Evolutionary conservation across 2,888 invertebrate genomes (phyloP).

Genomic region (Torymus aiolomorphi): DNA sequence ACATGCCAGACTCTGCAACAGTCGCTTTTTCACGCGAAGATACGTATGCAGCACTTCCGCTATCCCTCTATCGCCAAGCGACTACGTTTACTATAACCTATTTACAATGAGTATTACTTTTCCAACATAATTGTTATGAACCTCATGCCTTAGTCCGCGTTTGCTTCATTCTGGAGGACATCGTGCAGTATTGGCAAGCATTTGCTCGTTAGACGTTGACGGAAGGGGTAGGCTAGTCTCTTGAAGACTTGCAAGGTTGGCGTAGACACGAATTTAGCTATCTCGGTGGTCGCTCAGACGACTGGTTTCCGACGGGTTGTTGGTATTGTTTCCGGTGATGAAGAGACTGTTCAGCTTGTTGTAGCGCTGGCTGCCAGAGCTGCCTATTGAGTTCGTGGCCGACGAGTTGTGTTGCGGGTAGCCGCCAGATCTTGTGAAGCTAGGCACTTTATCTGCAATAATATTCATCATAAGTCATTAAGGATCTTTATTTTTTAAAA

Average conservation of each 20-base stretch:
- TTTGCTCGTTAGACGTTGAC: not conserved
- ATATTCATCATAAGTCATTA: not conserved
- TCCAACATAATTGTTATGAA: not conserved
- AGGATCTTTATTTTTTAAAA: not conserved
- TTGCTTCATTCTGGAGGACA: not conserved
- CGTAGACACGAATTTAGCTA: slow-evolving; percentile 65
- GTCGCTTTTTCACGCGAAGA: too few species aligned
- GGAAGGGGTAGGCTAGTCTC: not conserved
- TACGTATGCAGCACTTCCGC: not conserved
- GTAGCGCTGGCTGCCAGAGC: slow-evolving; percentile 73
- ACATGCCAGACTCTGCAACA: not conserved
- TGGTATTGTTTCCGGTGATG: slow-evolving; percentile 66
- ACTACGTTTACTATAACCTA: slow-evolving; percentile 8
- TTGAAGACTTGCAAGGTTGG: not conserved
- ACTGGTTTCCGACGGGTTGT: slow-evolving; percentile 67
- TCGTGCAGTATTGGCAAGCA: slow-evolving; percentile 11
- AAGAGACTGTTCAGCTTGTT: slow-evolving; percentile 73
- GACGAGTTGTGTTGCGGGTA: slow-evolving; percentile 73
- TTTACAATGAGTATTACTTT: slow-evolving; percentile 42
- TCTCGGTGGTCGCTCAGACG: slow-evolving; percentile 71
- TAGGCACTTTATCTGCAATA: slow-evolving; percentile 71
- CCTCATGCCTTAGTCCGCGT: not conserved
- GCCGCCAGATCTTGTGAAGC: slow-evolving; percentile 69
- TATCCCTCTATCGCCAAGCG: not conserved
- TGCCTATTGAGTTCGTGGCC: slow-evolving; percentile 73